A percentile compares a stretch with the other conserved stretches of the same genome.
Evolutionary conservation across 2,888 invertebrate species (phyloP).

Genomic region (Drosophila helvetica): DNA sequence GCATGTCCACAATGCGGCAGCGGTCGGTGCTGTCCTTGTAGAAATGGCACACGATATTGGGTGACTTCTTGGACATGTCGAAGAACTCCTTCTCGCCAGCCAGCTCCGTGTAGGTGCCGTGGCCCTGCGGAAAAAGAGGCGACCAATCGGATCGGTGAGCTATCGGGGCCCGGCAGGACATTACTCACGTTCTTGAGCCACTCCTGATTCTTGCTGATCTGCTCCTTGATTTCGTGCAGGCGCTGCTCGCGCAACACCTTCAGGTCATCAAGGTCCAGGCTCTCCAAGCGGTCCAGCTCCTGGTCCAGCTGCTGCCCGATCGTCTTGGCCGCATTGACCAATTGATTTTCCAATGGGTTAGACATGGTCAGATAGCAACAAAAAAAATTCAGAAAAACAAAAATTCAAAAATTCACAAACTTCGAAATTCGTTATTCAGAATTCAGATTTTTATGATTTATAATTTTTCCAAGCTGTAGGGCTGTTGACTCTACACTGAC

Average conservation of each 20-base stretch:
- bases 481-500: background rate
- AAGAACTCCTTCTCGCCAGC: slow-evolving; percentile 97
- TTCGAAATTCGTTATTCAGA: too few relatives aligned
- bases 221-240: slow-evolving; percentile 92
- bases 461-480: slow-evolving; percentile 23
- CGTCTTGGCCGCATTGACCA: slow-evolving; percentile 86
- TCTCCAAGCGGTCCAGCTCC: slow-evolving; percentile 93
- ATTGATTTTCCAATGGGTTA: slow-evolving; percentile 87
- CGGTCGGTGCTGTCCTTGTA: slow-evolving; percentile 93
- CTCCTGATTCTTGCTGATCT: slow-evolving; percentile 90
- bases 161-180: background rate
- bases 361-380: slow-evolving; percentile 85
- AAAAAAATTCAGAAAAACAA: too few relatives aligned
- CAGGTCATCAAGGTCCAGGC: slow-evolving; percentile 92
- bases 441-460: background rate
- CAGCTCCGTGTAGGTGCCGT: slow-evolving; percentile 93
- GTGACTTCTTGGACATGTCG: slow-evolving; percentile 93
- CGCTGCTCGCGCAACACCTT: slow-evolving; percentile 92
- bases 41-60: slow-evolving; percentile 95
- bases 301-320: slow-evolving; percentile 95
- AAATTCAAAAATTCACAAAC: too few relatives aligned
- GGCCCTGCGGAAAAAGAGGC: slow-evolving; percentile 87
- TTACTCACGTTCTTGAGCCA: slow-evolving; percentile 90
- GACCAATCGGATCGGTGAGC: background rate
- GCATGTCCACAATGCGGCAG: slow-evolving; percentile 97